These are phyloP conservation scores for Xylophagus ater DNA, from an alignment of 2,888 invertebrate genomes.

Conservation along the genomic window DNA sequence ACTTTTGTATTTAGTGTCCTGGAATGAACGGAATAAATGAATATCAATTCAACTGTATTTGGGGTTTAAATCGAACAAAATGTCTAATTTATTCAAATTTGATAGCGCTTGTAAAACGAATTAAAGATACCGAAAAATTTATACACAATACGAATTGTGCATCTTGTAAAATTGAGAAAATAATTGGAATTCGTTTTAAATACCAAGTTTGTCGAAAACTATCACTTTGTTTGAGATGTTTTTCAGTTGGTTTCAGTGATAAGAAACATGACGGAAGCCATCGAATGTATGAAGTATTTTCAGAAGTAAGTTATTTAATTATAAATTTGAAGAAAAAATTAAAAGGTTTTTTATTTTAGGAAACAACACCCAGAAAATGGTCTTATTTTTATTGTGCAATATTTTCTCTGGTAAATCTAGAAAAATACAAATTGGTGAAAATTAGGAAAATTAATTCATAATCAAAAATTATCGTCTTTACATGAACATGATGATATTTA, in stretches of 20 bases:
- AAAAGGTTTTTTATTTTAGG: constrained; percentile 19
- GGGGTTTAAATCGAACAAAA: constrained; percentile 30
- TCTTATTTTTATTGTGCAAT: constrained; percentile 29
- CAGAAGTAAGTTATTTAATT: constrained; percentile 22
- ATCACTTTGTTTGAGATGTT: constrained; percentile 35
- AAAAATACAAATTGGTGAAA: constrained; percentile 1
- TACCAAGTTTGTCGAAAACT: constrained; percentile 33
- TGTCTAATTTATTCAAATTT: constrained; percentile 36
- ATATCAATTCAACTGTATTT: constrained; percentile 32
- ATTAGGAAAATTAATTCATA: too few species aligned
- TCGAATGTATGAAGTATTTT: constrained; percentile 35
- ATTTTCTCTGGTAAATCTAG: constrained; percentile 22
- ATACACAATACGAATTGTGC: constrained; percentile 32
- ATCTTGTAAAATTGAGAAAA: constrained; percentile 29
- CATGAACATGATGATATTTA: constrained; percentile 21
- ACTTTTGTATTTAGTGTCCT: constrained; percentile 22
- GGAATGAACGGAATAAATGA: constrained; percentile 30
- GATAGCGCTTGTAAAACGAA: constrained; percentile 32
- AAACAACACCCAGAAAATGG: constrained; percentile 27
- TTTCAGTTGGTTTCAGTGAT: constrained; percentile 28
- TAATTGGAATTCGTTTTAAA: constrained; percentile 36
- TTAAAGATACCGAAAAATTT: constrained; percentile 33
- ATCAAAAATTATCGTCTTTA: too few species aligned
- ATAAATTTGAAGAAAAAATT: background rate
- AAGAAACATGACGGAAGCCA: constrained; percentile 30